Evolutionary conservation across 2,113 vertebrate genomes (phyloP).

Genomic region (Nesogale talazaci): DNA sequence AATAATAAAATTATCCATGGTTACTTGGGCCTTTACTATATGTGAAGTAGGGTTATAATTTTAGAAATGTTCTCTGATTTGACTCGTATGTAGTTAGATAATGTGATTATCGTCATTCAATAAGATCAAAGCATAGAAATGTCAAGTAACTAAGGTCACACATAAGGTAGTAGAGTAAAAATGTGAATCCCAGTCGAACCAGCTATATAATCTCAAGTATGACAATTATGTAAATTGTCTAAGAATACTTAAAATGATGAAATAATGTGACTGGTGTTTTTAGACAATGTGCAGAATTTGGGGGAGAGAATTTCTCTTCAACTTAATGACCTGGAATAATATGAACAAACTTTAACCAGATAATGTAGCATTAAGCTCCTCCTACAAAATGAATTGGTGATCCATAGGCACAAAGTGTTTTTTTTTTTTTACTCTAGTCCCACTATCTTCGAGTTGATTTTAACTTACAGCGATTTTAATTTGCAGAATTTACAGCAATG

Average conservation of each 20-base stretch:
- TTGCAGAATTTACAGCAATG: too few species aligned
- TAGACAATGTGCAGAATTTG: neutral
- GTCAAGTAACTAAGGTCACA: neutral
- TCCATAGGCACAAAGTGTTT: neutral
- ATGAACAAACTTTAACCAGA: neutral
- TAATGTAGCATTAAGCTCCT: neutral
- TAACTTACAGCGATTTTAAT: too few species aligned
- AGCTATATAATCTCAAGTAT: too few species aligned
- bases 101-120: neutral
- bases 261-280: too few species aligned
- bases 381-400: conserved; percentile 14
- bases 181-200: too few species aligned
- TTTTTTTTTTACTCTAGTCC: neutral
- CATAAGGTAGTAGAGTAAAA: neutral
- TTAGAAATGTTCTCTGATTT: neutral
- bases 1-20: neutral
- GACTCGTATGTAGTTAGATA: neutral
- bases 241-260: too few species aligned
- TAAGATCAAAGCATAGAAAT: neutral
- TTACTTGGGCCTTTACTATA: neutral
- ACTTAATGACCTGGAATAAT: conserved; percentile 7
- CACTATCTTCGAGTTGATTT: too few species aligned
- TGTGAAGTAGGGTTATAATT: neutral
- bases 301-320: neutral
- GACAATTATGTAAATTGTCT: too few species aligned